Base-by-base conservation (phyloP, 2,113 vertebrate genomes). In the Zosterops japonicus region DNA sequence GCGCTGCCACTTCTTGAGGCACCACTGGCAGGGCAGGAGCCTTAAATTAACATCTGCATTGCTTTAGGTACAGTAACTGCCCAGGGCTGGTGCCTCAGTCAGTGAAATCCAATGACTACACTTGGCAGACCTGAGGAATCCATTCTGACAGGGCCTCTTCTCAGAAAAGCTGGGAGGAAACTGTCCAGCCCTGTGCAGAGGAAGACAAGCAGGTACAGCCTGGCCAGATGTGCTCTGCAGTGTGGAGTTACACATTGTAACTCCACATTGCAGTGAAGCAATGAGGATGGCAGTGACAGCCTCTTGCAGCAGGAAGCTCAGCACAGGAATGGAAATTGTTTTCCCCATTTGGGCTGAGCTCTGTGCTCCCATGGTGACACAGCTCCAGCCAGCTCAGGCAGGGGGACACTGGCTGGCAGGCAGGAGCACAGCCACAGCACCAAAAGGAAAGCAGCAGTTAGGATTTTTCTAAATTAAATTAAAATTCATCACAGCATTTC, bases 391-490 rank as follows among this genome's bases (percentile, higher is more conserved):
- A 4, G 39, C 49, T 16, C 12, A 64, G 83, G 42, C 84, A 46
- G 42, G 28, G 24, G 57, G 59, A 86, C 64, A 18, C 68, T 35
- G 42, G 14, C 76, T 70, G 46, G 35, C 91, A 76, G 57, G 82
- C 83, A 50, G 90, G n/a, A 78, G 75, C 63, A 56, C 55, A 72
- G 72, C 88, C 80, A 63, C 74, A 92, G 72, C 76, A 91, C 61
- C 78, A 67, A 90, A 92, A 96, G 61, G 74, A 85, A 94, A 83
- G 70, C 60, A 80, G 72, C 87, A 88, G 81, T 95, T 93, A 83
- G 87, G 56, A 29, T 55, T 80, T 93, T 93, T 72, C 76, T 83
- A 79, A 95, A 75, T 81, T 90, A 63, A 92, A 95, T 92, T 95
- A 78, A 92, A 95, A 83, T 77, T 92, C 53, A 77, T 71, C 20